Evolutionary conservation across 2,797 vertebrate genomes (phyloP), one percentile per base, ranked within the genome.

Genomic region (Ambastaia sidthimunki): DNA sequence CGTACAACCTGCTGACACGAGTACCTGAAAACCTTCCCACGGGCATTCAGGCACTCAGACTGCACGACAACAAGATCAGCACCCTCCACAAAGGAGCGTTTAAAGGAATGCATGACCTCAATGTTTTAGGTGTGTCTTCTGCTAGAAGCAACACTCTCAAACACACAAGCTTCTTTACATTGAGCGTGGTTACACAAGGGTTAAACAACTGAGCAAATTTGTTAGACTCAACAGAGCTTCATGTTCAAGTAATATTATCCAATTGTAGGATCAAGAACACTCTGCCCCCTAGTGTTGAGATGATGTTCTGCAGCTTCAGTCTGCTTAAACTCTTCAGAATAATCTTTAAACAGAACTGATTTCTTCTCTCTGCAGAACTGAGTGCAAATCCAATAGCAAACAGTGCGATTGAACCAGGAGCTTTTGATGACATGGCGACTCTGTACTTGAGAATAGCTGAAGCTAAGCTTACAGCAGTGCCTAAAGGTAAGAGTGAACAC

Each of bases 321-420:
- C n/a, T 18, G 48, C 23, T n/a, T 4, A n/a, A 25, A 28, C 1
- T n/a, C 28, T 34, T n/a, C 28, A 28, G 28, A 28, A 28, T 28
- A 16, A 19, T 31, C 31, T 70, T 16, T 52, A 15, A 52, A 15
- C 50, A 52, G 16, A 4, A 41, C 1, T 28, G 19, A 52, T 10
- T 47, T 69, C 11, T 52, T 37, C 7, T 19, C 28, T 31, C 69
- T 80, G 85, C 92, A 99, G 98, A 99, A 93, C 95, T 99, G 93
- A 96, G 96, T 16, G 97, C 97, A 85, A 99, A 99, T 85, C 97
- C 97, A 82, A 92, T 99, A 71, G 87, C 96, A 78, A 98, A 96
- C 74, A 94, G 90, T 1, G 97, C 97, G 34, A 97, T 99, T 72
- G 95, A 96, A 80, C 89, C 94, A 44, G 96, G 96, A 70, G 97